Evolutionary conservation across 2,113 vertebrate species (phyloP), one percentile per base, ranked within the genome.

Genomic region (Hemibagrus wyckioides): DNA sequence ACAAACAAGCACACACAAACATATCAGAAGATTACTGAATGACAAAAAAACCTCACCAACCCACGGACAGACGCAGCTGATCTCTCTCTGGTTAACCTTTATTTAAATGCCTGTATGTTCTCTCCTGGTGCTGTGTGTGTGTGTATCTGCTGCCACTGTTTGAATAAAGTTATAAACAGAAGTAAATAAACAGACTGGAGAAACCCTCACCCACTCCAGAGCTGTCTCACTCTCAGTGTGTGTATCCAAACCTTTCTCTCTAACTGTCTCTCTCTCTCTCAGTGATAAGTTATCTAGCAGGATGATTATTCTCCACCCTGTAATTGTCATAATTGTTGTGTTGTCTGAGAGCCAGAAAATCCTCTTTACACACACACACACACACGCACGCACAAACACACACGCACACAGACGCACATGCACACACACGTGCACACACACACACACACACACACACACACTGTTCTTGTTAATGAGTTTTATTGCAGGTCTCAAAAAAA

Each of bases 401-500:
- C 50, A 36, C n/a, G 9, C 54, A 39, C 15, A 28, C 15, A 25
- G 30, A 36, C 33, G 28, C 36, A 41, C 56, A 7, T 21, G 9
- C 57, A 15, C 52, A 8, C 23, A 21, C 50, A n/a, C 36, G 30
- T 33, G 61, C 56, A 63, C 61, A 50, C 25, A 39, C 21, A 52
- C 44, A 69, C 30, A 83, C 17, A 67, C 41, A 50, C 8, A 63
- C 39, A 54, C 48, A 48, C 5, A 44, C n/a, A 1, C 11, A 36
- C 36, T 36, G 25, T 5, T 86, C 69, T 83, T 65, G 44, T 86
- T 86, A 84, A 59, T 30, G 23, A 11, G 85, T 88, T 91, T 91
- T 88, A 89, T 88, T 91, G 90, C 85, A 91, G 90, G 57, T 85
- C 67, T 91, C 69, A 85, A 85, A 89, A 86, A 89, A 83, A 56